Conservation (phyloP, 2,888 invertebrate species). For the Autographa pulchrina region DNA sequence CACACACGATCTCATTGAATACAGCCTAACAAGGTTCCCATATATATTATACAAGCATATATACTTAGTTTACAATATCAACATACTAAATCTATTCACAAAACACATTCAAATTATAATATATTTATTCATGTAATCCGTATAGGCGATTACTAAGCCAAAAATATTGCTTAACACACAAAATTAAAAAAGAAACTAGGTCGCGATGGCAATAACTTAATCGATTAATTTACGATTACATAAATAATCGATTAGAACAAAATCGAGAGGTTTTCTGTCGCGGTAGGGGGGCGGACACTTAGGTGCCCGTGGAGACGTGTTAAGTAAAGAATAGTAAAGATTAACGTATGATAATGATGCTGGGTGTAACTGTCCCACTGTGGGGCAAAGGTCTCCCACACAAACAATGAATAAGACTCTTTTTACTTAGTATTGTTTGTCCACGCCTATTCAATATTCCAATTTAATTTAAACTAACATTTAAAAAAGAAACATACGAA, state of each 20-base stretch:
- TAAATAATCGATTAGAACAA: conserved; percentile 75
- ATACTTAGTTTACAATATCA: conserved; percentile 33
- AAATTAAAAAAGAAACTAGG: conserved; percentile 71
- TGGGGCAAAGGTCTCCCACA: not conserved
- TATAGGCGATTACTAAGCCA: conserved; percentile 54
- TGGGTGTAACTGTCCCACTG: not conserved
- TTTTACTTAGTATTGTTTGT: too few relatives aligned
- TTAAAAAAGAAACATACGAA: too few relatives aligned
- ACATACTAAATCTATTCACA: conserved; percentile 27
- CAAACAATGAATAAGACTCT: too few relatives aligned
- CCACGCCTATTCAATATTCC: too few relatives aligned
- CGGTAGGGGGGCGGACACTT: conserved; percentile 53
- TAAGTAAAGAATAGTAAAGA: conserved; percentile 18
- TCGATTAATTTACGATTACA: conserved; percentile 71
- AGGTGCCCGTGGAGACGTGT: conserved; percentile 36
- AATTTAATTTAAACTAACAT: too few relatives aligned
- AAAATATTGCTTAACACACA: conserved; percentile 62
- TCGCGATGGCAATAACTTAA: conserved; percentile 68
- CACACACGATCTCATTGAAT: conserved; percentile 36
- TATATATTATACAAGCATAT: conserved; percentile 23
- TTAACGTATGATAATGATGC: not conserved
- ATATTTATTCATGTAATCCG: conserved; percentile 61
- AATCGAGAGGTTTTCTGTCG: conserved; percentile 69
- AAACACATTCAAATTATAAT: conserved; percentile 54
- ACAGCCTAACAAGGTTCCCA: conserved; percentile 28